Base-by-base conservation (phyloP, 2,888 invertebrate genomes). In the Brachyopa scutellaris region DNA sequence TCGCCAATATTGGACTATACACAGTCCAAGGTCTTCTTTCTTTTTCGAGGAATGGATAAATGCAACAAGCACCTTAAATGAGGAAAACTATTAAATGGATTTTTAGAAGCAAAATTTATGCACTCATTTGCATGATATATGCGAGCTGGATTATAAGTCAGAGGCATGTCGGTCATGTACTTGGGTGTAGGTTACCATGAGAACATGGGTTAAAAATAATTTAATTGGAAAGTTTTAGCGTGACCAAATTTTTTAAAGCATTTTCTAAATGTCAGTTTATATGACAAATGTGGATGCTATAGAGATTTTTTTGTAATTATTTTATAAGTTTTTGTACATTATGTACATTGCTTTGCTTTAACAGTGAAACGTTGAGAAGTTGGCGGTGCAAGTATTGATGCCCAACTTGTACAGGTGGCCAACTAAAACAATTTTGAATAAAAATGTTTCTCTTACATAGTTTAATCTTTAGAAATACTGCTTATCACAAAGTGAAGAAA, bases 21-120 rank as follows among this genome's bases (percentile, higher is more conserved):
- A 66, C 11, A 51, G 36, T 59, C 73, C 67, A 79, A 74, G 78
- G 78, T 53, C 78, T 53, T 59, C 33, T 29, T 55, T 26, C 2
- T 8, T 45, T 53, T 21, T 19, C 3, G 8, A 2, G 11, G 17
- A 8, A 19, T 11, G 33, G 40, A 40, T 26, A 51, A 64, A 76
- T 76, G 80, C 80, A 80, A 80, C 80, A 80, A 80, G 76, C 80
- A 17, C 33, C 40, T 26, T 15, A 49, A 69, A 57, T 51, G 42
- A 23, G 62, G 42, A 17, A 51, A 69, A 64, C 33, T 67, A 61
- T 42, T 38, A 38, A 55, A 69, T 47, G 57, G n/a, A 42, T 64
- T 74, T 57, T 73, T 36, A 3, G 23, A 11, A 62, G 8, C 17
- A 38, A 47, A 57, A 66, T 61, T 66, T 73, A 73, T 78, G 78